A percentile compares a stretch with the other conserved stretches of the same genome.
These are phyloP conservation scores for Pollenia labialis DNA, from an alignment of 2,888 invertebrate species.

Conservation along the genomic window DNA sequence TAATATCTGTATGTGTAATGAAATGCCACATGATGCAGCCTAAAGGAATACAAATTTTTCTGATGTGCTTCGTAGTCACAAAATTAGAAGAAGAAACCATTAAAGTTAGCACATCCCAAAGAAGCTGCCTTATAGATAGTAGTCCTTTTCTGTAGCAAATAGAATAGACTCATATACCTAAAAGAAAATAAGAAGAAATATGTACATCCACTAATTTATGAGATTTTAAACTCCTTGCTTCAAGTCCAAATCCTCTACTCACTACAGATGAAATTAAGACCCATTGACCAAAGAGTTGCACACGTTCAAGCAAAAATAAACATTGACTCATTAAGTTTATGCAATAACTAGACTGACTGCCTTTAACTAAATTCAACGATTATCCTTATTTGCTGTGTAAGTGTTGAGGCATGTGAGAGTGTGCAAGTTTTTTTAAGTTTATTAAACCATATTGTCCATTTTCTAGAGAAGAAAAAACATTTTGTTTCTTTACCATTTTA, in stretches of 20 bases:
- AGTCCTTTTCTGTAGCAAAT: not conserved
- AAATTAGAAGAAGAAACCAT: slow-evolving; percentile 27
- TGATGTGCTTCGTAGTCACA: slow-evolving; percentile 26
- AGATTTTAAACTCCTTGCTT: slow-evolving; percentile 56
- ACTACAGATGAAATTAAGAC: slow-evolving; percentile 42
- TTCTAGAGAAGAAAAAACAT: not conserved
- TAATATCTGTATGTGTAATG: not conserved
- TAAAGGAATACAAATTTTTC: slow-evolving; percentile 49
- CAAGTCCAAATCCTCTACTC: slow-evolving; percentile 42
- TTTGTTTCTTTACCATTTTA: slow-evolving; percentile 32
- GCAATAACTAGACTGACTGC: not conserved
- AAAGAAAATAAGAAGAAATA: slow-evolving; percentile 16
- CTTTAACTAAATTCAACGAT: slow-evolving; percentile 42
- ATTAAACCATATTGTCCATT: slow-evolving; percentile 64
- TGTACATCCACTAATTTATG: slow-evolving; percentile 61
- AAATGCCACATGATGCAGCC: slow-evolving; percentile 55
- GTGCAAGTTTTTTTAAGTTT: slow-evolving; percentile 43
- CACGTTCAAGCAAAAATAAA: slow-evolving; percentile 29
- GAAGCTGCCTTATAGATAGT: slow-evolving; percentile 2
- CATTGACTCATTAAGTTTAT: not conserved
- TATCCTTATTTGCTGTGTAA: slow-evolving; percentile 44
- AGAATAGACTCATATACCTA: not conserved
- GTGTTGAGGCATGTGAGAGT: slow-evolving; percentile 6
- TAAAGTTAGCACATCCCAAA: slow-evolving; percentile 53
- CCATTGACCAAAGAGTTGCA: slow-evolving; percentile 25